Evolutionary conservation across 2,797 vertebrate species (phyloP).

Genomic region (Mastacembelus armatus): DNA sequence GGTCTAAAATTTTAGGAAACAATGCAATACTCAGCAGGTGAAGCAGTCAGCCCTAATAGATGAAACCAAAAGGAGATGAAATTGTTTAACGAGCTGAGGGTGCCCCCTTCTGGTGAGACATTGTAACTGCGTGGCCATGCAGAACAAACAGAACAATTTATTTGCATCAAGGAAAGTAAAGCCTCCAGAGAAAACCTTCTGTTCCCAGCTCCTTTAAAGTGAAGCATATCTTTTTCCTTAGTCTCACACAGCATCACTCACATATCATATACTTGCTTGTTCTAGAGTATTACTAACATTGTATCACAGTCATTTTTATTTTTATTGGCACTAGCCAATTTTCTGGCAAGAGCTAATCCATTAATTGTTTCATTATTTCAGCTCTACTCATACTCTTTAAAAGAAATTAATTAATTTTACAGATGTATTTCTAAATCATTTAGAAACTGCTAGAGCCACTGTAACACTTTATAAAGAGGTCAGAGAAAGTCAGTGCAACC

Average conservation of each 20-base stretch:
- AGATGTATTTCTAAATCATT: too few relatives aligned
- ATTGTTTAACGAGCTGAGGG: constrained; percentile 11
- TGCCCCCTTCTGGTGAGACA: constrained; percentile 62
- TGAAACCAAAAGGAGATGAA: constrained; percentile 7
- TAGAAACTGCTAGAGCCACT: too few relatives aligned
- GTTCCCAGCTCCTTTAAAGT: not conserved
- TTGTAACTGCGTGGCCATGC: constrained; percentile 1
- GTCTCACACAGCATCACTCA: not conserved
- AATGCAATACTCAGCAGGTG: not conserved
- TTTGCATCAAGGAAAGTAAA: constrained; percentile 1
- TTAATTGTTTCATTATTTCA: too few relatives aligned
- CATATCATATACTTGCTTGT: not conserved
- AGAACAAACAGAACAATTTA: not conserved
- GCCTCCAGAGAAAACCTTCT: not conserved
- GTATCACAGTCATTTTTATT: too few relatives aligned
- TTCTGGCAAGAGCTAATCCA: too few relatives aligned
- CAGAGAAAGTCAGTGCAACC: not conserved
- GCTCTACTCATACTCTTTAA: too few relatives aligned
- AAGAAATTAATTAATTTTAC: too few relatives aligned
- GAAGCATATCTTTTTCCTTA: not conserved
- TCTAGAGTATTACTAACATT: not conserved
- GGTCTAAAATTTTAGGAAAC: not conserved
- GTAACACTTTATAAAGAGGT: too few relatives aligned
- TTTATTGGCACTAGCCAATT: too few relatives aligned
- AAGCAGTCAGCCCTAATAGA: not conserved